Conservation (phyloP, 2,888 invertebrate species). For the Bellardia bayeri region DNA sequence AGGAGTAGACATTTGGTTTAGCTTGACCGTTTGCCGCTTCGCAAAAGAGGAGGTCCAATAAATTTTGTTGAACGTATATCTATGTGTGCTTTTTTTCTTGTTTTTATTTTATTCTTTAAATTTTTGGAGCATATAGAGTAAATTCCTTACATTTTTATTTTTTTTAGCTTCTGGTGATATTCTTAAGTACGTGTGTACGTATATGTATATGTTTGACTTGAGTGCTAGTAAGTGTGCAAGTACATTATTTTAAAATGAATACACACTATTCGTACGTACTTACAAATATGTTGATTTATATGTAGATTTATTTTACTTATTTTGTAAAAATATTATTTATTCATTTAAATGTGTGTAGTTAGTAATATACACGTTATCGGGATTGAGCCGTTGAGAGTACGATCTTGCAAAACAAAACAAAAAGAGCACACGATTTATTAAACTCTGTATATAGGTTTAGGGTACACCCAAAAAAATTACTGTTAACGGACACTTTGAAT, state of each 20-base stretch:
- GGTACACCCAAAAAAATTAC: slow-evolving; percentile 35
- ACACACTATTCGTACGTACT: neutral
- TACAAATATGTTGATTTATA: slow-evolving; percentile 28
- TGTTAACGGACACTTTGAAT: neutral
- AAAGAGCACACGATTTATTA: slow-evolving; percentile 3
- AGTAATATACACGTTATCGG: slow-evolving; percentile 47
- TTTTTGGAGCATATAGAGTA: slow-evolving; percentile 22
- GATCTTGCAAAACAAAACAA: slow-evolving; percentile 24
- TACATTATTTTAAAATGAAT: neutral
- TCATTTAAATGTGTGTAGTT: slow-evolving; percentile 28
- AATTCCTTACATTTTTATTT: slow-evolving; percentile 47
- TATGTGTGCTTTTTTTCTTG: neutral
- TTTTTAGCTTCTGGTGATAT: slow-evolving; percentile 39
- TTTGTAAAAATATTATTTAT: slow-evolving; percentile 24
- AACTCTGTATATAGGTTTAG: neutral
- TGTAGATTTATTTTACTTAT: neutral
- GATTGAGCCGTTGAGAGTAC: slow-evolving; percentile 25
- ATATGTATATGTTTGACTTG: neutral
- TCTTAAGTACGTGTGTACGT: neutral
- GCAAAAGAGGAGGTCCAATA: slow-evolving; percentile 52
- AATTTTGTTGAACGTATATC: slow-evolving; percentile 45
- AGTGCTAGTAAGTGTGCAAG: neutral
- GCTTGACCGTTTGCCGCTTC: slow-evolving; percentile 23
- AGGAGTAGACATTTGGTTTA: neutral
- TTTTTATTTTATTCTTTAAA: neutral